Percentiles rank a stretch among this genome's conserved stretches.
phyloP scores from a whole-genome alignment of 2,113 vertebrate species.

The Arvicanthis niloticus region DNA sequence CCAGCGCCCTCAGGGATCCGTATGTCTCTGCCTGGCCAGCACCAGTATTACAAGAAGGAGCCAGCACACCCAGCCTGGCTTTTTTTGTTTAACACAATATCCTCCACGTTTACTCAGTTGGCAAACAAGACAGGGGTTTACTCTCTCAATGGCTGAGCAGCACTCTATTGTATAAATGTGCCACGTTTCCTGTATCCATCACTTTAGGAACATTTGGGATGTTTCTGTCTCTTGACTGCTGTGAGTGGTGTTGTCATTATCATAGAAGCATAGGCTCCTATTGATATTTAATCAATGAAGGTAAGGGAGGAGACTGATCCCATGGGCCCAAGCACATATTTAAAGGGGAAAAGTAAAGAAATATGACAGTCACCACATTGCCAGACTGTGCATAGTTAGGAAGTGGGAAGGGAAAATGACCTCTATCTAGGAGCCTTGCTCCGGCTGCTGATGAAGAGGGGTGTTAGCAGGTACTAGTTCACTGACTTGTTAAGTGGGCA shows the following conservation, averaged over 20 bases:
- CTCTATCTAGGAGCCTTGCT: background rate
- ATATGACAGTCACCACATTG: background rate
- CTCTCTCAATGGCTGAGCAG: background rate
- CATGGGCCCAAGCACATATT: background rate
- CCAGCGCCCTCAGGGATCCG: background rate
- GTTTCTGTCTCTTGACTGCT: background rate
- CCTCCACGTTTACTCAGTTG: background rate
- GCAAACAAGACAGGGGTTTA: background rate
- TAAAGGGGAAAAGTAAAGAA: background rate
- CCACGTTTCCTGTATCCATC: background rate
- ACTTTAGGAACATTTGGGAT: background rate
- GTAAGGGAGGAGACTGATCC: background rate
- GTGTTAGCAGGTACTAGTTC: background rate
- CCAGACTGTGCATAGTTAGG: background rate
- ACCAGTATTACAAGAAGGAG: background rate
- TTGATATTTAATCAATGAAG: background rate
- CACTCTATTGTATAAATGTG: background rate
- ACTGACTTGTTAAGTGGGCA: background rate
- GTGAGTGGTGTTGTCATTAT: background rate
- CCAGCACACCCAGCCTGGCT: too few relatives aligned
- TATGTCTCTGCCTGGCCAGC: background rate
- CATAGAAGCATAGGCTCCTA: background rate
- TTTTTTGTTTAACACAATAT: background rate
- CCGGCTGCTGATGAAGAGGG: background rate
- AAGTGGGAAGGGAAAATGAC: background rate